Conservation (phyloP, 2,888 invertebrate species). For the Acronicta leporina region DNA sequence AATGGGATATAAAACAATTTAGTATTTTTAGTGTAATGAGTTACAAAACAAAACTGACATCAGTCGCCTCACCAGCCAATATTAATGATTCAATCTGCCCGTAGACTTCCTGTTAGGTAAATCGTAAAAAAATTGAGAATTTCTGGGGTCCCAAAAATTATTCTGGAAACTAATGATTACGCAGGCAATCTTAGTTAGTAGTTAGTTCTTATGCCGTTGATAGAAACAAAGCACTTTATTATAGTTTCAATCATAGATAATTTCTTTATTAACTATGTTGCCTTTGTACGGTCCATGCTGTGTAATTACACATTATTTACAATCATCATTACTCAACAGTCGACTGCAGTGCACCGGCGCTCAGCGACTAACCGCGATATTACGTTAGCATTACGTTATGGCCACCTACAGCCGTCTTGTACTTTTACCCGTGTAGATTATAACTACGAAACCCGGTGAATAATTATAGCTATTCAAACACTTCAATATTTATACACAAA, state of each 20-base stretch:
- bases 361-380: slow-evolving; percentile 61
- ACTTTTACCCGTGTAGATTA: slow-evolving; percentile 43
- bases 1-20: slow-evolving; percentile 1
- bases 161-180: too few relatives aligned
- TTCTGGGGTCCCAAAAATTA: too few relatives aligned
- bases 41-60: neutral
- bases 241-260: slow-evolving; percentile 43
- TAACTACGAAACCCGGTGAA: slow-evolving; percentile 35
- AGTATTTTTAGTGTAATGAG: neutral
- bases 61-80: neutral
- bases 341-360: slow-evolving; percentile 47
- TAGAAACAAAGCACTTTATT: slow-evolving; percentile 37
- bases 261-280: slow-evolving; percentile 55
- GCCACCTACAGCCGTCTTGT: slow-evolving; percentile 35
- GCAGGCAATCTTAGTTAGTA: too few relatives aligned
- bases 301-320: slow-evolving; percentile 71
- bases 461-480: slow-evolving; percentile 36
- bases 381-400: slow-evolving; percentile 63
- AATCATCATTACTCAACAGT: slow-evolving; percentile 71
- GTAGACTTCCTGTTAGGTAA: neutral
- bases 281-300: slow-evolving; percentile 51
- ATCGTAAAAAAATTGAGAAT: too few relatives aligned
- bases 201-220: slow-evolving; percentile 15
- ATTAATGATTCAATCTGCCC: neutral
- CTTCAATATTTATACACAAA: slow-evolving; percentile 31